phyloP scores from a whole-genome alignment of 1,140 invertebrate species.

The Pygmarrhopalites habei region DNA sequence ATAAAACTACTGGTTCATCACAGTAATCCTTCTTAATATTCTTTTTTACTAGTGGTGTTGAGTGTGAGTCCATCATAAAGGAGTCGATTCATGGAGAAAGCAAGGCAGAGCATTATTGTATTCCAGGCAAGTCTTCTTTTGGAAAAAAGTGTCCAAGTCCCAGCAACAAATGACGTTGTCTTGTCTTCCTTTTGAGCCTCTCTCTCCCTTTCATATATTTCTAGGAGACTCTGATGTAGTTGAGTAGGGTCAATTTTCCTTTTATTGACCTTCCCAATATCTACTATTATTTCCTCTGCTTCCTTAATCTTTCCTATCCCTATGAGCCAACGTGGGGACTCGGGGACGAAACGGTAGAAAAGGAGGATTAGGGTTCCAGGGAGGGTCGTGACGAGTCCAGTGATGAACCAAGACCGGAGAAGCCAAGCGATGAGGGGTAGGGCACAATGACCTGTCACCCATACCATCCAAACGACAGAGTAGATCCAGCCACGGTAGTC shows the following conservation, averaged over 20 bases:
- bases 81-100: constrained; percentile 52
- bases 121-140: too few species aligned
- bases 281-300: constrained; percentile 44
- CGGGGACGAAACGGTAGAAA: constrained; percentile 28
- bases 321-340: constrained; percentile 43
- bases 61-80: constrained; percentile 56
- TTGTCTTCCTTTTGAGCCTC: too few species aligned
- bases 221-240: too few species aligned
- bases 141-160: not conserved
- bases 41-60: constrained; percentile 55
- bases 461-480: constrained; percentile 11
- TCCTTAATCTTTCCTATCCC: constrained; percentile 46
- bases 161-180: too few species aligned
- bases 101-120: too few species aligned
- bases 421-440: constrained; percentile 30
- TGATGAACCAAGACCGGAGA: constrained; percentile 20
- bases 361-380: constrained; percentile 24
- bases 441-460: constrained; percentile 26
- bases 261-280: constrained; percentile 27
- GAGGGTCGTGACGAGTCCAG: constrained; percentile 22
- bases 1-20: too few species aligned
- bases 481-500: constrained; percentile 36
- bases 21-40: too few species aligned
- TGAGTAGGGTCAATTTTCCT: not conserved
- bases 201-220: too few species aligned